Base-by-base conservation (phyloP, 2,888 invertebrate species). In the Andrena bucephala region DNA sequence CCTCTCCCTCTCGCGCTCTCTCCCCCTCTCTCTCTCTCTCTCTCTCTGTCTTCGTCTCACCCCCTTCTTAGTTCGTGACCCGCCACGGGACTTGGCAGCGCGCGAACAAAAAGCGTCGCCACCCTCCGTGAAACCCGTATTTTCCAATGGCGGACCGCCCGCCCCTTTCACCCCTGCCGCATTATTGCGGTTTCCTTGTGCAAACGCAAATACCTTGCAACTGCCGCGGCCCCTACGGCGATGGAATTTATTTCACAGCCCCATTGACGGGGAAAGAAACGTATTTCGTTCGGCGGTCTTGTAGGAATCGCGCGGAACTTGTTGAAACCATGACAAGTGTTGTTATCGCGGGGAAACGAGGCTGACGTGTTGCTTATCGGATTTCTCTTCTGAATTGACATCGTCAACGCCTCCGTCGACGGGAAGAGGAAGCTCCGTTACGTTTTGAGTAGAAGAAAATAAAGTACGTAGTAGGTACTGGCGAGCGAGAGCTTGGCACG, bases 101-200 rank as follows among this genome's bases (percentile, higher is more conserved):
- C 31, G 68, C 62, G 69, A 80, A 73, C 59, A 82, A 80, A 72
- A 80, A 82, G 7, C 81, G 27, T 33, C n/a, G 27, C 48, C 57
- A 81, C 62, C 81, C 65, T 60, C 27, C 36, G 54, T 20, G 70
- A 24, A 66, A 70, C 68, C 42, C 63, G 82, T 76, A 81, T 81
- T 73, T 81, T 76, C 82, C 76, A 27, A 65, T 67, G 71, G 16
- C 62, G 42, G 52, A 27, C 33, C 50, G 13, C 42, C 68, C 57
- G 2, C 54, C n/a, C n/a, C 50, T 13, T 5, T 10, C 33, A 13
- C 70, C 57, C 74, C 57, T 29, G 50, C 10, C 67, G 83, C 83
- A 77, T 83, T 83, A 83, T 83, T 77, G 83, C 71, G 83, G 77
- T 77, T 83, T 83, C 83, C 77, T 67, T 60, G 67, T 63, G 71